These are phyloP conservation scores for Manis javanica DNA, from an alignment of 2,797 vertebrate species.

Conservation along the genomic window DNA sequence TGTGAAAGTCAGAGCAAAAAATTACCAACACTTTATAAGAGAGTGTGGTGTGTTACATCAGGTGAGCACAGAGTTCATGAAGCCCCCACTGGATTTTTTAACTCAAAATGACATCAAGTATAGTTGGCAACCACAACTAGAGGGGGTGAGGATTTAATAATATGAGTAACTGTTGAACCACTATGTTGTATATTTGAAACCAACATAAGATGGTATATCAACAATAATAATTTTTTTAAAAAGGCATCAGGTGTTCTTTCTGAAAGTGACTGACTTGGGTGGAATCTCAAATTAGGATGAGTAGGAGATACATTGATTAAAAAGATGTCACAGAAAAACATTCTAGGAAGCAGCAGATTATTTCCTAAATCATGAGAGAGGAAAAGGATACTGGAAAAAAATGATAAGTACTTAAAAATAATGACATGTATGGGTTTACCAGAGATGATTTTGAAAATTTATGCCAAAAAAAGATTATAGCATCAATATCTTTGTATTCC, in stretches of 20 bases:
- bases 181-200: no score
- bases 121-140: no score
- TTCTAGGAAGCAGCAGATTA: not conserved
- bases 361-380: not conserved
- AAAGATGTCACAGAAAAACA: not conserved
- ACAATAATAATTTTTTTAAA: no score
- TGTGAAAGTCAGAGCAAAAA: not conserved
- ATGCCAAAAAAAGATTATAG: slow-evolving; percentile 4
- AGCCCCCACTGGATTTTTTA: not conserved
- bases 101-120: not conserved
- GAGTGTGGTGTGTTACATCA: not conserved
- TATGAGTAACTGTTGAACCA: no score
- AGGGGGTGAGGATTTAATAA: no score
- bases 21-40: not conserved
- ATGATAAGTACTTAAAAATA: slow-evolving; percentile 25
- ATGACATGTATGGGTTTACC: not conserved
- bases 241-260: not conserved
- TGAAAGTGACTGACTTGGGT: not conserved
- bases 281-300: not conserved
- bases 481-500: not conserved
- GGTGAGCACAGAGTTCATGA: not conserved
- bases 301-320: not conserved
- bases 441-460: not conserved
- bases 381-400: not conserved
- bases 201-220: no score